Evolutionary conservation across 2,888 invertebrate genomes (phyloP), one percentile per base, ranked within the genome.

Genomic region (Chrysolina oricalcia): DNA sequence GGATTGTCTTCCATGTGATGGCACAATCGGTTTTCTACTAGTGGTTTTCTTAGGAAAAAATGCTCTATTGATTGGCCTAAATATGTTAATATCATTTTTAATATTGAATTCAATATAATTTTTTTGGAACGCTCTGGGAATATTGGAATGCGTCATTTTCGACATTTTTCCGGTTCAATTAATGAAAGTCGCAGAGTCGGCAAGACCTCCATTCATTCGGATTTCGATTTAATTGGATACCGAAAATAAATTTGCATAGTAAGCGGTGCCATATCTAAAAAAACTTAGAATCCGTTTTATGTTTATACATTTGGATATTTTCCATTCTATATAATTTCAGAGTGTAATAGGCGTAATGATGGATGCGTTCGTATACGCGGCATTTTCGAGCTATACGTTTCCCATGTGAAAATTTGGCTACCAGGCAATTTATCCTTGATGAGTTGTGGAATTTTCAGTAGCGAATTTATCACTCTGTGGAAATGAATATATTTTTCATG

Each of bases 231-330:
- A 53, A 53, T 53, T 53, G 21, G 19, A 53, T 53, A 53, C 1
- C 21, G 5, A 53, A 53, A 53, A 53, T 53, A 13, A 53, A 53
- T 53, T 53, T 53, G 53, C 53, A 53, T 53, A 21, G 53, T 53
- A 19, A 53, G 53, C 53, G 53, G 21, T 23, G 53, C 9, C 5
- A 2, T 9, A 23, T 53, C 53, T 5, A 11, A 21, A 53, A 53
- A 53, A 53, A 53, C 53, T 53, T 53, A 13, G 53, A 4, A 53
- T 53, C 21, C 53, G 19, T 53, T 53, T 48, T 53, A 21, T 53
- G 53, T 53, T 53, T 21, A 53, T 53, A 21, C 21, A 53, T 21
- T n/a, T 53, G 53, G 21, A 53, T 53, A 15, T 53, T 53, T 53
- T 23, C 21, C 53, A 53, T 11, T 53, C 19, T 21, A 53, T 53